Evolutionary conservation across 2,797 vertebrate genomes (phyloP).

Genomic region (Petrocephalus sullivani): DNA sequence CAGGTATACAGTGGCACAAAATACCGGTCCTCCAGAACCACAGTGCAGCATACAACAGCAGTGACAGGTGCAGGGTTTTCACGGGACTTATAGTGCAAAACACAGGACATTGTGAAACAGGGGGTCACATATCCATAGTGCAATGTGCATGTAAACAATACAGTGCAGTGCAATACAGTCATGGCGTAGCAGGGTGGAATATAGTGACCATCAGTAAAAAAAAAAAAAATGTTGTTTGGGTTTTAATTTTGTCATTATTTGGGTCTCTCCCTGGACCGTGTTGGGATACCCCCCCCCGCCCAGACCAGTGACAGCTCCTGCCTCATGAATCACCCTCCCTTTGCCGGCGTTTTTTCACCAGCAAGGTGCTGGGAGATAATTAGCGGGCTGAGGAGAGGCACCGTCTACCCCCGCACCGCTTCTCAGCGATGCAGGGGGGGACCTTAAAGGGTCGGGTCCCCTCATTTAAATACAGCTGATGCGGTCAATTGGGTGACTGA

Average conservation of each 20-base stretch:
- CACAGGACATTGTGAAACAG: background rate
- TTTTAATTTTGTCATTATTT: background rate
- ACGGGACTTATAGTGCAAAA: background rate
- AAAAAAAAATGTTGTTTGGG: background rate
- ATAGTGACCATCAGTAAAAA: background rate
- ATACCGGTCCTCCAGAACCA: background rate
- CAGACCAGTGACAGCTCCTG: background rate
- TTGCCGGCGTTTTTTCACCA: background rate
- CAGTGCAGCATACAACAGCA: background rate
- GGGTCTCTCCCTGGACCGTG: background rate
- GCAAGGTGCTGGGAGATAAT: conserved; percentile 9
- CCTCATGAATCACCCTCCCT: background rate
- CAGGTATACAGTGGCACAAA: background rate
- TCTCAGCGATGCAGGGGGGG: background rate
- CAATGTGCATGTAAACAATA: background rate
- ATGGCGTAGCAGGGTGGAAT: background rate
- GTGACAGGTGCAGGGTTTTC: background rate
- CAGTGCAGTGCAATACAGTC: too few relatives aligned
- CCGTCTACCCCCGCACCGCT: background rate
- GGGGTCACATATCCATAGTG: background rate
- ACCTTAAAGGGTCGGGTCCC: background rate
- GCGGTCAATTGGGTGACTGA: background rate
- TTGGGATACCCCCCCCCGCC: background rate
- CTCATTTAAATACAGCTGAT: background rate
- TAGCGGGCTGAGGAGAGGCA: conserved; percentile 6